phyloP scores from a whole-genome alignment of 2,888 invertebrate species.

The Phortica magna region DNA sequence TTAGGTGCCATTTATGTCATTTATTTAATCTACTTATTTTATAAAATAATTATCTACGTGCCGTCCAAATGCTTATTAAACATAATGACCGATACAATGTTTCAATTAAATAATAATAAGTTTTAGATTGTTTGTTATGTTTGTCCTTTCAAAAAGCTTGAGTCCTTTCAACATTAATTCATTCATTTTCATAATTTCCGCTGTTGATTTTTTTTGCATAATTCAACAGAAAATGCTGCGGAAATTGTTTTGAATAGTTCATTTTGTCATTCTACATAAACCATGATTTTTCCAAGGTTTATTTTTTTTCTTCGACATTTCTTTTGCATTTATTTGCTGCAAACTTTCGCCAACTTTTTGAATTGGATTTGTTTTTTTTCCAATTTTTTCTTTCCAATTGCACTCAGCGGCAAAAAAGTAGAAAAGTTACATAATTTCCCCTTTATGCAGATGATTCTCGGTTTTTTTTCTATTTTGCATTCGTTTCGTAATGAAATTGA shows the following conservation, averaged over 20 bases:
- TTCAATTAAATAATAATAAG: background rate
- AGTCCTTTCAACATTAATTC: background rate
- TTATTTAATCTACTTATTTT: too few relatives aligned
- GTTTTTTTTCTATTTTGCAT: conserved; percentile 34
- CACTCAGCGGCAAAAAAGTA: conserved; percentile 36
- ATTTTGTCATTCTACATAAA: conserved; percentile 54
- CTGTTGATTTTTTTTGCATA: conserved; percentile 24
- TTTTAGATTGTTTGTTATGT: background rate
- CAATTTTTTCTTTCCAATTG: conserved; percentile 7
- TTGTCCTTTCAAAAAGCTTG: background rate
- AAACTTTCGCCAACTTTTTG: conserved; percentile 23
- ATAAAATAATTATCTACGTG: background rate
- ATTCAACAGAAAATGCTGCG: conserved; percentile 41
- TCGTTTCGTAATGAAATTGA: conserved; percentile 66
- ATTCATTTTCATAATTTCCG: conserved; percentile 6
- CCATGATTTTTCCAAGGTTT: conserved; percentile 27
- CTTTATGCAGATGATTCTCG: conserved; percentile 66
- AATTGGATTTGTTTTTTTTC: conserved; percentile 10
- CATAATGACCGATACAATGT: too few relatives aligned
- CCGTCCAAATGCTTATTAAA: background rate
- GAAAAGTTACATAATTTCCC: conserved; percentile 61
- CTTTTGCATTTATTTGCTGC: conserved; percentile 30
- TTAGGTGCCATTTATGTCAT: too few relatives aligned
- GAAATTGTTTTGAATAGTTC: conserved; percentile 69
- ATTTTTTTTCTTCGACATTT: conserved; percentile 37